Evolutionary conservation across 2,888 invertebrate genomes (phyloP).

Genomic region (Nephrotoma guestfalica): DNA sequence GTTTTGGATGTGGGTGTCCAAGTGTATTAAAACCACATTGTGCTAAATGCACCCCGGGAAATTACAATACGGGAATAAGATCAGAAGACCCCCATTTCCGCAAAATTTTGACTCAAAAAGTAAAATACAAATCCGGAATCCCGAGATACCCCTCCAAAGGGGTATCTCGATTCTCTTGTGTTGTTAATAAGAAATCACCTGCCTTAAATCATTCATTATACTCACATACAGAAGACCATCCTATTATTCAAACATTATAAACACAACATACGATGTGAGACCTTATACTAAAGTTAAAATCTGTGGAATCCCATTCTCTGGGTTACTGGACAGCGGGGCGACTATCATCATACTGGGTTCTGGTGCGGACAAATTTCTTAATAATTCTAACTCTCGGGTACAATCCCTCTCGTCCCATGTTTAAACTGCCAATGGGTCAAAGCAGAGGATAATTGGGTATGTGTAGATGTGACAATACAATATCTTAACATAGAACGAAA

Average conservation of each 20-base stretch:
- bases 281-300: neutral
- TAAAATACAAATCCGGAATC: neutral
- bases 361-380: neutral
- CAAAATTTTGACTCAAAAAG: neutral
- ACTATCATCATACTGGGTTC: neutral
- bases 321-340: neutral
- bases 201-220: too few species aligned
- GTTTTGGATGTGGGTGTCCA: neutral
- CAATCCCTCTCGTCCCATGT: neutral
- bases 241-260: neutral
- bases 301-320: neutral
- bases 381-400: neutral
- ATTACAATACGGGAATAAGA: neutral
- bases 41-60: neutral
- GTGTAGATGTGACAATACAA: neutral
- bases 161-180: too few species aligned
- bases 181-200: too few species aligned
- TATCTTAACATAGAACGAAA: neutral
- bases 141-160: neutral
- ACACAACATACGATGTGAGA: neutral
- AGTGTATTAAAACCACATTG: neutral
- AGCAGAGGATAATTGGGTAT: neutral
- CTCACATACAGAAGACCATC: neutral
- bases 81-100: neutral
- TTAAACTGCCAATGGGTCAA: neutral